Percentiles rank a stretch among this genome's conserved stretches.
phyloP scores from a whole-genome alignment of 2,888 invertebrate genomes.

The Ectemnius cavifrons region DNA sequence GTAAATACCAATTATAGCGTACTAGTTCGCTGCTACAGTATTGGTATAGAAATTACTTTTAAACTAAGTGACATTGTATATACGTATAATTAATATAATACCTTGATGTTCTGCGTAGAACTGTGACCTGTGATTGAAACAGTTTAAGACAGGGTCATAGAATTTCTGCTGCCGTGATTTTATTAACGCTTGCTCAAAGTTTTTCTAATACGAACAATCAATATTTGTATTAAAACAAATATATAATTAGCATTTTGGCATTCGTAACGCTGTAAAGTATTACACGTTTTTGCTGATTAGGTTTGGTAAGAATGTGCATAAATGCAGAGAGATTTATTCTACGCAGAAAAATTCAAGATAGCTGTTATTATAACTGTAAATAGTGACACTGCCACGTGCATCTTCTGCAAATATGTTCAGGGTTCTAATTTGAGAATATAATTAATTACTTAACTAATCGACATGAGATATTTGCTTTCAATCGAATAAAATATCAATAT shows the following conservation, averaged over 20 bases:
- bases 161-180: conserved; percentile 1
- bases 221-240: background rate
- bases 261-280: background rate
- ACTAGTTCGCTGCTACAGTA: conserved; percentile 23
- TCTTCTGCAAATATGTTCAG: no score
- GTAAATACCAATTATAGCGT: conserved; percentile 49
- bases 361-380: conserved; percentile 21
- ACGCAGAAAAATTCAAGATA: conserved; percentile 10
- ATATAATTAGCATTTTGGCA: background rate
- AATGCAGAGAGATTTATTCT: conserved; percentile 12
- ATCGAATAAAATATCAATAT: no score
- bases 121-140: no score
- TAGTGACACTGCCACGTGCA: conserved; percentile 9
- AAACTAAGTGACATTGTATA: conserved; percentile 46
- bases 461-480: no score
- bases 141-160: background rate
- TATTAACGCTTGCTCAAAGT: background rate
- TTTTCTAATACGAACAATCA: background rate
- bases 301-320: no score
- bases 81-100: conserved; percentile 21
- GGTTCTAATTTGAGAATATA: no score
- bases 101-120: conserved; percentile 24
- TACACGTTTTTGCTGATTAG: background rate
- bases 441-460: no score
- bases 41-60: conserved; percentile 31